Conservation (phyloP, 2,113 vertebrate species). For the Cynoglossus semilaevis region DNA sequence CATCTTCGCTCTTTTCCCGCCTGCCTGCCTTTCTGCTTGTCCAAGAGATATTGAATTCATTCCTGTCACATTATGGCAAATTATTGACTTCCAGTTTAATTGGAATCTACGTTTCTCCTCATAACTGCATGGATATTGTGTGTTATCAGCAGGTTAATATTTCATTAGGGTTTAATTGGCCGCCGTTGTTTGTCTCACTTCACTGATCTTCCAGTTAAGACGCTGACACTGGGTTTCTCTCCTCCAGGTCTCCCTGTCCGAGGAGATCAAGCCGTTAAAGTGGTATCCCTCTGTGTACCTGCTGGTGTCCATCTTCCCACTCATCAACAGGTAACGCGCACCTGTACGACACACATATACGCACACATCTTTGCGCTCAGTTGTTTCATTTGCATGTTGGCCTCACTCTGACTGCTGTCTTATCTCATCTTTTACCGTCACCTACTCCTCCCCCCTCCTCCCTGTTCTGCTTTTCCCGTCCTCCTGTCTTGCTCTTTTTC, state of each 20-base stretch:
- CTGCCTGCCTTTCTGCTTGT: conserved; percentile 25
- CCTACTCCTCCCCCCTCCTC: background rate
- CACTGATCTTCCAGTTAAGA: conserved; percentile 45
- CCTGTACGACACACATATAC: conserved; percentile 16
- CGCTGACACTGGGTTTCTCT: conserved; percentile 13
- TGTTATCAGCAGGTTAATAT: conserved; percentile 71
- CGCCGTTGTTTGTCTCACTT: conserved; percentile 57
- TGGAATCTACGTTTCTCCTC: conserved; percentile 51
- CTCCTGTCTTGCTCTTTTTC: conserved; percentile 27
- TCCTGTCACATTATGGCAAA: conserved; percentile 38
- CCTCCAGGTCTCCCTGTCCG: conserved; percentile 76
- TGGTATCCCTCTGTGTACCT: conserved; percentile 81
- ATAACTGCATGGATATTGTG: conserved; percentile 60
- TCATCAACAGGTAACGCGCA: conserved; percentile 81
- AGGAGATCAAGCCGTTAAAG: conserved; percentile 78
- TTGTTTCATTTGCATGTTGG: conserved; percentile 56
- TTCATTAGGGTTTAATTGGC: conserved; percentile 69
- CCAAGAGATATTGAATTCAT: conserved; percentile 52
- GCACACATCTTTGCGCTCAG: conserved; percentile 10
- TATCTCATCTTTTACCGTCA: conserved; percentile 41
- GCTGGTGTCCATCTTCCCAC: conserved; percentile 77
- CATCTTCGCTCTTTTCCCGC: conserved; percentile 35
- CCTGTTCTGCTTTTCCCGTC: conserved; percentile 6
- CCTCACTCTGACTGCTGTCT: conserved; percentile 41
- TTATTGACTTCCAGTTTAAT: conserved; percentile 58